Conservation (phyloP, 2,113 vertebrate genomes). For the Axis porcinus region DNA sequence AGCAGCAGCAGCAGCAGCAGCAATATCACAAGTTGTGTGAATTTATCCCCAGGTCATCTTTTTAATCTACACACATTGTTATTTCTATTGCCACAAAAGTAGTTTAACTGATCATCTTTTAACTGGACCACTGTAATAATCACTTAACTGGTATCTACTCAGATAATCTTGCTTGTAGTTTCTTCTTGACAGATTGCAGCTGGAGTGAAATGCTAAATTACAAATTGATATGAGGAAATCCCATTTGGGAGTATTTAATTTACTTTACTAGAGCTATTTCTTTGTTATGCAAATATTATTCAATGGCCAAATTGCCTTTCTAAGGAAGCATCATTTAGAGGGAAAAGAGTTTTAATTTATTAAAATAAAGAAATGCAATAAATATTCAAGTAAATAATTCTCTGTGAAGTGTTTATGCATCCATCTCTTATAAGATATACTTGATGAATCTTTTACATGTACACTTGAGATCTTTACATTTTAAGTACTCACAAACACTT, state of each 20-base stretch:
- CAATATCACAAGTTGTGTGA: fast-evolving
- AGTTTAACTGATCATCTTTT: neutral
- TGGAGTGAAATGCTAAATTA: slow-evolving; percentile 3
- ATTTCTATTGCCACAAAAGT: neutral
- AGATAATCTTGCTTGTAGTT: neutral
- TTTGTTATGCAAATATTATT: slow-evolving; percentile 49
- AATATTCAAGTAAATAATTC: slow-evolving; percentile 44
- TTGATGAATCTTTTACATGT: slow-evolving; percentile 4
- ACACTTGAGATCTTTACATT: slow-evolving; percentile 24
- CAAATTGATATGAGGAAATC: neutral
- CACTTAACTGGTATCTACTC: neutral
- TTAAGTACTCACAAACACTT: neutral
- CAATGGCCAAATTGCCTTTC: slow-evolving; percentile 10
- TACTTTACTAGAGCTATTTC: slow-evolving; percentile 22
- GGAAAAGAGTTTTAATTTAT: slow-evolving; percentile 28
- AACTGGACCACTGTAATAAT: neutral
- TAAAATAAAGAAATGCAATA: slow-evolving; percentile 18
- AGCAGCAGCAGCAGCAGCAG: no score
- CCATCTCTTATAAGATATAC: neutral
- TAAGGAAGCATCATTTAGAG: neutral
- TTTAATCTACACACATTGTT: neutral
- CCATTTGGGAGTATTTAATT: slow-evolving; percentile 37
- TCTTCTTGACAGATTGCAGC: neutral
- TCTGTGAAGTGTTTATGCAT: slow-evolving; percentile 17
- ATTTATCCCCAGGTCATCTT: neutral